Percentiles rank a stretch among this genome's conserved stretches.
Evolutionary conservation across 2,797 vertebrate species (phyloP).

Genomic region (Trematomus bernacchii): DNA sequence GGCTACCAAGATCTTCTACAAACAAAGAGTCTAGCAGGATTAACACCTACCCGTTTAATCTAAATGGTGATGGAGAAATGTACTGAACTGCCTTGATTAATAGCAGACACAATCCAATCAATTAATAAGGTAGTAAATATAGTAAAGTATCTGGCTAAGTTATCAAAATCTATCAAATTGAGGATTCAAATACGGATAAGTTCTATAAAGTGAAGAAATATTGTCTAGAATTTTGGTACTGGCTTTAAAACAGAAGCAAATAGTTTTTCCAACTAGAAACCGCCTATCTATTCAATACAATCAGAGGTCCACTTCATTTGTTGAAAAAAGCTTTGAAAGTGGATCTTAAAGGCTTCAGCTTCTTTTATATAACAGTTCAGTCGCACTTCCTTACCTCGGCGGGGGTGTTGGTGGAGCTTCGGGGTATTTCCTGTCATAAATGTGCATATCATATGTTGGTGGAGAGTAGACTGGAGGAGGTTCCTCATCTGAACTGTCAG

Average conservation of each 20-base stretch:
- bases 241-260: not conserved
- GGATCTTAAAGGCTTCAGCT: not conserved
- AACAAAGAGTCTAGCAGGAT: not conserved
- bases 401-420: constrained; percentile 88
- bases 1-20: too few species aligned
- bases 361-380: not conserved
- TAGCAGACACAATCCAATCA: not conserved
- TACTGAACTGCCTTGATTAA: too few species aligned
- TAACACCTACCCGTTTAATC: not conserved
- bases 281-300: not conserved
- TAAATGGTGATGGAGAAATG: too few species aligned
- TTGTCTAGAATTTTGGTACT: not conserved
- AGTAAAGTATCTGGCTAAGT: not conserved
- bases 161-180: not conserved
- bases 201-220: too few species aligned
- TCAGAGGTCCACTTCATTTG: not conserved
- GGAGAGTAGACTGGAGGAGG: constrained; percentile 97
- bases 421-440: constrained; percentile 88
- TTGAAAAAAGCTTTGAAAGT: not conserved
- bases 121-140: not conserved
- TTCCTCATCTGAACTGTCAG: constrained; percentile 97
- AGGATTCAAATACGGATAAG: not conserved
- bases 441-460: constrained; percentile 92
- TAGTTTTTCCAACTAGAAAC: not conserved
- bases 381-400: constrained; percentile 83